Conservation (phyloP, 2,113 vertebrate genomes). For the Prietella phreatophila region DNA sequence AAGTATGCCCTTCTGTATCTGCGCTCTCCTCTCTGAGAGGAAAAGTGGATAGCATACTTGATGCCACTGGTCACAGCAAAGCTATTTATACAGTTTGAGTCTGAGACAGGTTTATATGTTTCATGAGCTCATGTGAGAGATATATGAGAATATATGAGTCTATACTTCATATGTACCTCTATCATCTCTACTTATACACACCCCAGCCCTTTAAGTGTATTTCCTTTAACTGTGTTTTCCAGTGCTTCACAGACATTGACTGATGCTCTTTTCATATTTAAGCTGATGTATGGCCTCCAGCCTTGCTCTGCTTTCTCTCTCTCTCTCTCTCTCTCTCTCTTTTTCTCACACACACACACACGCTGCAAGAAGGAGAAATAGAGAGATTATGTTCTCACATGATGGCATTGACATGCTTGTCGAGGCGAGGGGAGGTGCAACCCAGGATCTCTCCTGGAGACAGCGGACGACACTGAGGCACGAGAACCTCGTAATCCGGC, state of each 20-base stretch:
- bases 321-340: neutral
- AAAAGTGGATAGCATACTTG: neutral
- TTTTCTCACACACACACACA: neutral
- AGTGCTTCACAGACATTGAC: neutral
- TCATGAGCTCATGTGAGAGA: neutral
- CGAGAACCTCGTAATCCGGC: constrained; percentile 79
- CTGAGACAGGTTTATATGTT: neutral
- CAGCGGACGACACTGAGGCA: constrained; percentile 93
- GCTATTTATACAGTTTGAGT: neutral
- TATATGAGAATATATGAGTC: neutral
- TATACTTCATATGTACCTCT: neutral
- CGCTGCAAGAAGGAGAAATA: neutral
- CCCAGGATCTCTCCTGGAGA: constrained; percentile 97
- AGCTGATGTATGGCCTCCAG: constrained; percentile 34
- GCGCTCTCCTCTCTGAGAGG: neutral
- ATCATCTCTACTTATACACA: constrained; percentile 6
- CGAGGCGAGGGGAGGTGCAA: constrained; percentile 85
- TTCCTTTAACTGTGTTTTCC: constrained; percentile 14
- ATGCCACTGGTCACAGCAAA: neutral
- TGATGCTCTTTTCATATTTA: constrained; percentile 39
- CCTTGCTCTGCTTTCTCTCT: neutral
- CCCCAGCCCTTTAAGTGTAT: neutral
- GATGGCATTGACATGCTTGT: constrained; percentile 78
- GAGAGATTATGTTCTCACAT: constrained; percentile 78
- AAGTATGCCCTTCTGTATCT: neutral